Base-by-base conservation (phyloP, 2,888 invertebrate species). In the Mythimna vitellina region DNA sequence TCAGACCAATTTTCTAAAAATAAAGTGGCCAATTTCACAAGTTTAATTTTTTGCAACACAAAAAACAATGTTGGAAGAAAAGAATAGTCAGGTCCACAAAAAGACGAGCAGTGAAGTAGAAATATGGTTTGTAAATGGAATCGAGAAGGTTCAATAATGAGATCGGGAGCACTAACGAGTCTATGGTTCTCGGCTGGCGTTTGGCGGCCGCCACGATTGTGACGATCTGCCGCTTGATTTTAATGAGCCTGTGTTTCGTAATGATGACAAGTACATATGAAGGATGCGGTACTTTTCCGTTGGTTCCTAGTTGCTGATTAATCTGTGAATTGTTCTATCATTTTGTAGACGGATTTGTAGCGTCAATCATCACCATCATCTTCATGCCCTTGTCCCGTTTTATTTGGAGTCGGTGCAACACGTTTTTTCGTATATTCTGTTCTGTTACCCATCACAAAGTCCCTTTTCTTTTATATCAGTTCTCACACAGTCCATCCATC, bases 131-230 rank as follows among this genome's bases (percentile, higher is more conserved):
- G 54, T 9, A 35, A 58, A 38, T 57, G 32, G 35, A 35, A 70
- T 60, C 7, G 65, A 70, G 70, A 35, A 57, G 65, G n/a, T 63
- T 70, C 42, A 60, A 42, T 75, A 80, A 78, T 75, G 63, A 78
- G 65, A 66, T 14, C 17, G 58, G 46, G 3, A 51, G 57, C 14
- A 60, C 65, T 80, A 80, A 80, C 63, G 80, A 74, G 65, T 25
- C 65, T 35, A 53, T 25, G 32, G 62, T 54, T 14, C 53, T 49
- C 58, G 32, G 5, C n/a, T 60, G 60, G 22, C 60, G 60, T 38
- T 60, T 32, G 46, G 56, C 42, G 29, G 17, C 51, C 7, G 79
- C 61, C 68, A 70, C 65, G 49, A 74, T 58, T 65, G 65, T 70
- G 68, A 56, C 75, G 57, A 51, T 56, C 20, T 63, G 17, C 56